These are phyloP conservation scores for Hydroisotoma schaefferi DNA, from an alignment of 2,888 invertebrate genomes.

Conservation along the genomic window DNA sequence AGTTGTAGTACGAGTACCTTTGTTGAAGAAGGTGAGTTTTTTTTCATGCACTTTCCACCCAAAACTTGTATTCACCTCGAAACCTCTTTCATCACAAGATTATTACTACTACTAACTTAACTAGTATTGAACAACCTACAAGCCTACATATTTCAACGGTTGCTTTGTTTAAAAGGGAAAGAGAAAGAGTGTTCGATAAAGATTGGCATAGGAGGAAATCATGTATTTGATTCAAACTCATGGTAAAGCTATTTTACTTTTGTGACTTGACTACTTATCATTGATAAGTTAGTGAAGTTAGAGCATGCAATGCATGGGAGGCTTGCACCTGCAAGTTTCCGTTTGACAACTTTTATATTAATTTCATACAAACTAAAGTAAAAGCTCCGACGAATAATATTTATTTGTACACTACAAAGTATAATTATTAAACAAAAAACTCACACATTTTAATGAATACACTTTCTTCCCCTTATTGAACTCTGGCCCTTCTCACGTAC, in stretches of 20 bases:
- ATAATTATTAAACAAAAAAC: background rate
- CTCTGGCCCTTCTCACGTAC: slow-evolving; percentile 47
- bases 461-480: slow-evolving; percentile 14
- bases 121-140: slow-evolving; percentile 46
- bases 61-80: slow-evolving; percentile 47
- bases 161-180: background rate
- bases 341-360: background rate
- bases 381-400: background rate
- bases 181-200: background rate
- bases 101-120: slow-evolving; percentile 28
- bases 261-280: too few species aligned
- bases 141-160: slow-evolving; percentile 34
- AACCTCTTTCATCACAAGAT: slow-evolving; percentile 46
- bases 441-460: background rate
- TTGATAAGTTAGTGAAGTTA: background rate
- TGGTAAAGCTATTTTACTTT: too few species aligned
- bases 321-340: background rate
- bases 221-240: too few species aligned
- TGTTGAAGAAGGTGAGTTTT: slow-evolving; percentile 30
- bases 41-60: slow-evolving; percentile 45
- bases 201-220: background rate
- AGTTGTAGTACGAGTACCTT: too few species aligned
- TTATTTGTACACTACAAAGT: background rate
- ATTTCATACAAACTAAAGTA: background rate
- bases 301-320: background rate